Evolutionary conservation across 2,797 vertebrate genomes (phyloP), one percentile per base, ranked within the genome.

Genomic region (Falco cherrug): DNA sequence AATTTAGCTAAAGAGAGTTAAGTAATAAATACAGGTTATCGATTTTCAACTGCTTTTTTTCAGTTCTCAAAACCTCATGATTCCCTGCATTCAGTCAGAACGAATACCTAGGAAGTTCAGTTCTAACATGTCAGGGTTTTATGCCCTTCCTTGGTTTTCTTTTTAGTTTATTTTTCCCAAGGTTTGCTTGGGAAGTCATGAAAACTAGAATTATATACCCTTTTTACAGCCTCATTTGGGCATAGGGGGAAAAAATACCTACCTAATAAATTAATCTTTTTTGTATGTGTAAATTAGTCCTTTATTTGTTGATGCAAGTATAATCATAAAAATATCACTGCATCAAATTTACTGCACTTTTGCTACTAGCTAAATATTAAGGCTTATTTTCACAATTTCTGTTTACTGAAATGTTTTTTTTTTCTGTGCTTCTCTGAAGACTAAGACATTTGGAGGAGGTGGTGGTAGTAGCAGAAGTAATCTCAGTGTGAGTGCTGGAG

Each of bases 371-470:
- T 92, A 94, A 95, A 79, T 77, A 70, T 93, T 89, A 70, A 92
- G 43, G 37, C 14, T 77, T 80, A 56, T 90, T 92, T 97, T 87
- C 59, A 15, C 93, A 93, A 97, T 15, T 92, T 29, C 76, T 94
- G 4, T 93, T 97, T 95, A 85, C 37, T 97, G 84, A 95, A 71
- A 85, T 91, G n/a, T 41, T 41, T 13, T 91, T 61, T 31, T 89
- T 96, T 97, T 57, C 35, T 85, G 48, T 95, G 84, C 64, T 98
- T 97, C 63, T 94, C 61, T 96, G 63, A 97, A 99, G 98, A 98
- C 97, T 19, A 99, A 99, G 89, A 99, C 99, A 0, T 99, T 99
- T 97, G 99, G 99, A 69, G 99, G 99, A 80, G 99, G 99, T 89
- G 99, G 99, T 92, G 99, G 99, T 81, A 99, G 98, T 82, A 99